Conservation (phyloP, 2,113 vertebrate genomes). For the Cynocephalus volans region DNA sequence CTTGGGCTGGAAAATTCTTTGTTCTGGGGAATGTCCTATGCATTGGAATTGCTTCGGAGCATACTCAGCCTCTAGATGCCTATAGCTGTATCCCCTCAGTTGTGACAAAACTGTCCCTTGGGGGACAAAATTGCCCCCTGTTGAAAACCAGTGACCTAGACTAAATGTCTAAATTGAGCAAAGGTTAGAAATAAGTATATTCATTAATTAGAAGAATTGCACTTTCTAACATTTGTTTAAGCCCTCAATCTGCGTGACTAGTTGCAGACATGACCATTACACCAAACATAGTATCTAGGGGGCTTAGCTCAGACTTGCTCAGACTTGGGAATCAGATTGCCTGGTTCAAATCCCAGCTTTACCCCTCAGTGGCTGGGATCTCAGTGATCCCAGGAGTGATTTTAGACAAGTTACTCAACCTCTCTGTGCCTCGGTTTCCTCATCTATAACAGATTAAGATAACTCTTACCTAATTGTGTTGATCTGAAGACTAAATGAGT, state of each 20-base stretch:
- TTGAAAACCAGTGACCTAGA: not conserved
- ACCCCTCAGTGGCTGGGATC: not conserved
- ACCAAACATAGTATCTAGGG: not conserved
- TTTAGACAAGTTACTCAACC: not conserved
- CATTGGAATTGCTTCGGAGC: not conserved
- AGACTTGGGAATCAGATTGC: not conserved
- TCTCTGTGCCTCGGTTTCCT: not conserved
- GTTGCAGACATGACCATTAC: not conserved
- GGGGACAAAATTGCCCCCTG: not conserved
- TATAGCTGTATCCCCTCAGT: not conserved
- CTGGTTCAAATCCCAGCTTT: not conserved
- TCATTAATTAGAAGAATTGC: not conserved
- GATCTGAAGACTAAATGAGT: not conserved
- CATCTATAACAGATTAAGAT: not conserved
- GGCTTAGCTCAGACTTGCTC: not conserved
- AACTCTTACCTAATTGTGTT: not conserved
- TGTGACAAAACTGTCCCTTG: not conserved
- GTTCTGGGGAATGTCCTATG: not conserved
- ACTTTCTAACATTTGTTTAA: no score
- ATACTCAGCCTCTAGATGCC: not conserved
- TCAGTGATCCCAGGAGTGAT: not conserved
- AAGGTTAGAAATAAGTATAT: not conserved
- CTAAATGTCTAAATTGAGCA: not conserved
- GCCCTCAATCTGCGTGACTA: no score
- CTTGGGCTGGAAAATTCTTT: not conserved